Evolutionary conservation across 2,113 vertebrate species (phyloP).

Genomic region (Gavialis gangeticus): DNA sequence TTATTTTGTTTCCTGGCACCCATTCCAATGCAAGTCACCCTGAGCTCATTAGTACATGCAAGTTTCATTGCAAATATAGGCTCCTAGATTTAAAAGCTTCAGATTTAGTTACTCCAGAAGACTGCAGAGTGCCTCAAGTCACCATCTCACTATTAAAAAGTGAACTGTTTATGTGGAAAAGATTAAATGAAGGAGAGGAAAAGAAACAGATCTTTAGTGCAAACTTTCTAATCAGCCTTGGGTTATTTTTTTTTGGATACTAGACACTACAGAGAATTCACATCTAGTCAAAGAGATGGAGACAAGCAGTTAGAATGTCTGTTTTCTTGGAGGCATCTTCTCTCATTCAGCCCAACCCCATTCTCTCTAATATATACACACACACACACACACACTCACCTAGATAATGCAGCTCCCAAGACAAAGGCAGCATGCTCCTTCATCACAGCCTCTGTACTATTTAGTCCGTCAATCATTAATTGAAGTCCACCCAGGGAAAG

Average conservation of each 20-base stretch:
- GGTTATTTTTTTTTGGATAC: neutral
- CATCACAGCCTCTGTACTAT: conserved; percentile 85
- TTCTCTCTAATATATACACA: neutral
- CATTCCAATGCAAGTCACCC: neutral
- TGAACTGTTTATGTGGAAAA: neutral
- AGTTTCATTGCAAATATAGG: neutral
- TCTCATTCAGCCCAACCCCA: neutral
- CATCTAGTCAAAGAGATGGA: neutral
- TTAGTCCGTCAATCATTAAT: conserved; percentile 86
- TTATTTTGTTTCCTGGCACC: neutral
- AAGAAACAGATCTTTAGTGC: neutral
- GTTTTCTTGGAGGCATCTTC: fast-evolving
- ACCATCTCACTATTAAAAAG: neutral
- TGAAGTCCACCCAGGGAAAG: conserved; percentile 89
- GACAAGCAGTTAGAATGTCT: neutral
- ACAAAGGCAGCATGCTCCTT: conserved; percentile 92
- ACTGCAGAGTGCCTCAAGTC: neutral
- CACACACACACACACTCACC: conserved; percentile 74
- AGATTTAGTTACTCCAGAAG: fast-evolving
- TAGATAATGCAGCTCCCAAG: conserved; percentile 90
- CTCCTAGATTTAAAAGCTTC: neutral
- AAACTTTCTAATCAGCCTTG: neutral
- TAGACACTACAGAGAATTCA: neutral
- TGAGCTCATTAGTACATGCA: neutral
- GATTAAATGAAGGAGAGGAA: neutral